These are phyloP conservation scores for Lucilia sericata DNA, from an alignment of 1,140 invertebrate genomes.

Conservation along the genomic window DNA sequence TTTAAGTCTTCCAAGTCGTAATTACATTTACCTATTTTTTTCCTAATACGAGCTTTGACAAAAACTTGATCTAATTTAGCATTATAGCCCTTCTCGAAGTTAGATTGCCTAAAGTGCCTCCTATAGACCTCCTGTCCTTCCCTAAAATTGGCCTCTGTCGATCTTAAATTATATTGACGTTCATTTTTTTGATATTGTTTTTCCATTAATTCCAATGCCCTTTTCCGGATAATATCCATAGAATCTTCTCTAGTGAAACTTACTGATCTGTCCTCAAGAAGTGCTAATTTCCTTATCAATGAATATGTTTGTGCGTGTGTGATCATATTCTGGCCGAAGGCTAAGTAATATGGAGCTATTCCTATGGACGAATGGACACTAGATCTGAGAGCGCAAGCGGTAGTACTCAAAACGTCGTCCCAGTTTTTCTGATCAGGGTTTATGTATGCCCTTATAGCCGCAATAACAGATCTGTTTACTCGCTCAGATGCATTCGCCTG, in stretches of 20 bases:
- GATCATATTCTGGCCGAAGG: too few relatives aligned
- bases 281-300: neutral
- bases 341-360: too few relatives aligned
- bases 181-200: neutral
- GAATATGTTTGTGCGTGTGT: neutral
- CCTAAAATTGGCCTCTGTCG: neutral
- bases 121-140: too few relatives aligned
- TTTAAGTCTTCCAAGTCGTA: too few relatives aligned
- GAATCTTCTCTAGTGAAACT: neutral
- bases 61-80: too few relatives aligned
- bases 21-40: too few relatives aligned
- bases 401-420: neutral
- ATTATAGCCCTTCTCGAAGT: too few relatives aligned
- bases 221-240: neutral
- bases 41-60: too few relatives aligned
- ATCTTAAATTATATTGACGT: neutral
- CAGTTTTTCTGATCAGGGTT: neutral
- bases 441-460: slow-evolving; percentile 23
- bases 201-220: neutral
- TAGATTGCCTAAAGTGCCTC: too few relatives aligned
- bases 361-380: slow-evolving; percentile 35
- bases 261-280: neutral
- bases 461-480: slow-evolving; percentile 21
- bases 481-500: slow-evolving; percentile 27
- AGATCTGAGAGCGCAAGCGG: slow-evolving; percentile 41